Evolutionary conservation across 1,140 invertebrate species (phyloP), one percentile per base, ranked within the genome.

Genomic region (Habropoda laboriosa): DNA sequence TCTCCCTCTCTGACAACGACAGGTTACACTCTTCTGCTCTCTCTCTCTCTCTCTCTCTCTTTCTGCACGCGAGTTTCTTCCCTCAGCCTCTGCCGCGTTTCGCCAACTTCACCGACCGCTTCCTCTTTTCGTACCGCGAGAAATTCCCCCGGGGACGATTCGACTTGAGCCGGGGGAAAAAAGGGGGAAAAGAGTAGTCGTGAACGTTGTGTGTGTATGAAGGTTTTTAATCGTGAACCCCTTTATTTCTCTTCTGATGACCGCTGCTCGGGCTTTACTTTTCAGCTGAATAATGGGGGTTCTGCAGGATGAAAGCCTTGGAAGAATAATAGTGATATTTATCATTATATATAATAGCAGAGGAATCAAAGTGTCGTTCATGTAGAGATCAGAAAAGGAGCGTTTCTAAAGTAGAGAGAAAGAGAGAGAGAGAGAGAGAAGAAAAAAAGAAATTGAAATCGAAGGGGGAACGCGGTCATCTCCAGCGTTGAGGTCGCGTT

Each of bases 11-110:
- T 27, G 42, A 76, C 64, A 68, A 68, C 79, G 51, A 75, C 32
- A 32, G 60, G 45, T 64, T 70, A 55, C 74, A 77, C 57, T 77
- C 45, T 55, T n/a, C n/a, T n/a, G n/a, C n/a, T n/a, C n/a, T n/a
- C n/a, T n/a, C n/a, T n/a, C n/a, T n/a, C n/a, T n/a, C n/a, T n/a
- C n/a, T n/a, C n/a, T n/a, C n/a, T n/a, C n/a, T n/a, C n/a, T n/a
- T n/a, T n/a, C n/a, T n/a, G n/a, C n/a, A n/a, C n/a, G n/a, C n/a
- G n/a, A n/a, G n/a, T n/a, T n/a, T n/a, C n/a, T n/a, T n/a, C n/a
- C n/a, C n/a, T n/a, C n/a, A n/a, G n/a, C n/a, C n/a, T n/a, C n/a
- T n/a, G n/a, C n/a, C 40, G 24, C 67, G 3, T 7, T 21, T 18
- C 67, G 35, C 18, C 35, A 53, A 51, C 51, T 21, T 27, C 51